These are phyloP conservation scores for Drosophila tani DNA, from an alignment of 1,140 invertebrate species.

Conservation along the genomic window DNA sequence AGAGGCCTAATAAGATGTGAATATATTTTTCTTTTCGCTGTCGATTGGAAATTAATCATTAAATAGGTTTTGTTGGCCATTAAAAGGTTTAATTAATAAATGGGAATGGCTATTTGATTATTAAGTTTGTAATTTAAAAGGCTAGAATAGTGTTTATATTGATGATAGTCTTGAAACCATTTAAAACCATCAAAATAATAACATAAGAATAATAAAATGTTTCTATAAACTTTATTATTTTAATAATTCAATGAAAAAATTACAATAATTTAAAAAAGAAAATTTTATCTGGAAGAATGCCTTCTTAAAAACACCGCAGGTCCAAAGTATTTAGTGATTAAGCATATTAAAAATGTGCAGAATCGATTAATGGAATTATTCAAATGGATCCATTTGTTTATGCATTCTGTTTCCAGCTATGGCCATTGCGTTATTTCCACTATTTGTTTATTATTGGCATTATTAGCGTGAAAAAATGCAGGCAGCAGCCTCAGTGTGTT, in stretches of 20 bases:
- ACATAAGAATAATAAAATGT: too few species aligned
- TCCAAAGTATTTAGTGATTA: slow-evolving; percentile 1
- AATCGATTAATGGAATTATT: slow-evolving; percentile 27
- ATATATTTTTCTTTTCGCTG: background rate
- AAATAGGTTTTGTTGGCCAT: background rate
- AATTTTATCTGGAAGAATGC: background rate
- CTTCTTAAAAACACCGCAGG: background rate
- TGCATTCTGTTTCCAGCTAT: slow-evolving; percentile 39
- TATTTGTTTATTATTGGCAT: slow-evolving; percentile 49
- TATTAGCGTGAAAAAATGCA: slow-evolving; percentile 62
- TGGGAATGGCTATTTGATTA: background rate
- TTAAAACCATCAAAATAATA: background rate
- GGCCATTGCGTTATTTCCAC: slow-evolving; percentile 33
- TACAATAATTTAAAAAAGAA: too few species aligned
- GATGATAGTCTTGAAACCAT: too few species aligned
- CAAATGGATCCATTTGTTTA: slow-evolving; percentile 41
- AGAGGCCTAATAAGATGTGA: background rate
- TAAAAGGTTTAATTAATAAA: background rate
- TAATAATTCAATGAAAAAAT: too few species aligned
- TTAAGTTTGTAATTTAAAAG: background rate
- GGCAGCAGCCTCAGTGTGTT: slow-evolving; percentile 19
- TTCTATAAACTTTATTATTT: too few species aligned
- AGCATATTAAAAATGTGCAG: slow-evolving; percentile 8
- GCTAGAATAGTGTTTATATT: too few species aligned
- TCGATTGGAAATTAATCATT: background rate